phyloP scores from a whole-genome alignment of 2,888 invertebrate genomes.

The Hypselothyrea guttata region DNA sequence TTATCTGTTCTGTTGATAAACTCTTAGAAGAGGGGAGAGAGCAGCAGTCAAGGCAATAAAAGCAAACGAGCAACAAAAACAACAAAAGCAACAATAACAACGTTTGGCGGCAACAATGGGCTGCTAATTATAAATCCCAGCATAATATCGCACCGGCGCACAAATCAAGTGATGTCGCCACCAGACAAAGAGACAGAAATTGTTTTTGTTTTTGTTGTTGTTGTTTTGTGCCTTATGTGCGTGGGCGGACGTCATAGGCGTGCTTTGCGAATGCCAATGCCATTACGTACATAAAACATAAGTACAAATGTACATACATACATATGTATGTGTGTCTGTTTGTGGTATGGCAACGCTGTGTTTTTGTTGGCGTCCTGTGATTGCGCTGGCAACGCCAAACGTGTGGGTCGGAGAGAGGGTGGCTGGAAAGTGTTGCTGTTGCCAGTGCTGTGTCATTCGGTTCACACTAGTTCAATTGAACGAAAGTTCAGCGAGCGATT shows the following conservation, averaged over 20 bases:
- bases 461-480: too few relatives aligned
- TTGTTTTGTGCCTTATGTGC: conserved; percentile 33
- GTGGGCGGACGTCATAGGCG: conserved; percentile 60
- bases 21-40: conserved; percentile 22
- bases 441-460: conserved; percentile 16
- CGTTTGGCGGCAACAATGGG: conserved; percentile 69
- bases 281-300: conserved; percentile 35
- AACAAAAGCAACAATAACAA: conserved; percentile 16
- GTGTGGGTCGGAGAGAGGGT: conserved; percentile 42
- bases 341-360: conserved; percentile 5
- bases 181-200: too few relatives aligned
- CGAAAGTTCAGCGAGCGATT: too few relatives aligned
- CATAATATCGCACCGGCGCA: conserved; percentile 58
- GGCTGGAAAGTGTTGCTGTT: conserved; percentile 20
- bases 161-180: conserved; percentile 55
- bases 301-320: conserved; percentile 1
- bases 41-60: conserved; percentile 59
- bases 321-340: neutral
- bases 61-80: too few relatives aligned
- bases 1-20: conserved; percentile 26
- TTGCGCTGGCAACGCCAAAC: conserved; percentile 51
- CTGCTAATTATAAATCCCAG: conserved; percentile 73
- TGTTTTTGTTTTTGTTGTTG: conserved; percentile 25
- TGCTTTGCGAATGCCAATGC: conserved; percentile 63
- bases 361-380: conserved; percentile 37